Percentiles rank a stretch among this genome's conserved stretches.
Evolutionary conservation across 2,113 vertebrate genomes (phyloP).

Genomic region (Mustela lutreola): DNA sequence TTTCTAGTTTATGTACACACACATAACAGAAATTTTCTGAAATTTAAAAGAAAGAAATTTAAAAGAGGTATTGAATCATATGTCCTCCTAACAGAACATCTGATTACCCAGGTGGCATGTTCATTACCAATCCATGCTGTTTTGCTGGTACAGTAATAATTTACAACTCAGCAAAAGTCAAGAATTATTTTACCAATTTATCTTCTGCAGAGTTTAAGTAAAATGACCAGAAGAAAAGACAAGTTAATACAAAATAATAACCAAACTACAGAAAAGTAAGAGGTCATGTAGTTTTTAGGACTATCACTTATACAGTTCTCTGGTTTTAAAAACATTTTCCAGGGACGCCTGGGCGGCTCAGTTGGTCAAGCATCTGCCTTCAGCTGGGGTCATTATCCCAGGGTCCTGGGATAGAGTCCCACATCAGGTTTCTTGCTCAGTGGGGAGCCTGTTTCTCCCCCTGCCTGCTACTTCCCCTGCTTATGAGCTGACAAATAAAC

Average conservation of each 20-base stretch:
- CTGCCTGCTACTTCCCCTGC: no score
- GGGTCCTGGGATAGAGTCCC: no score
- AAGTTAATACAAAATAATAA: constrained; percentile 5
- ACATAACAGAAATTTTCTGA: no score
- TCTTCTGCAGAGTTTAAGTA: neutral
- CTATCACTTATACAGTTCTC: neutral
- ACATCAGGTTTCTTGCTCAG: no score
- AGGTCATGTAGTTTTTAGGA: neutral
- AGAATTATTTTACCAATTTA: neutral
- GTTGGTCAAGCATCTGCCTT: no score
- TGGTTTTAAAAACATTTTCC: neutral
- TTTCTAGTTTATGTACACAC: neutral
- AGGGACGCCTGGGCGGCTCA: neutral
- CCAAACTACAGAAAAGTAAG: neutral
- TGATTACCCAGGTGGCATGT: neutral
- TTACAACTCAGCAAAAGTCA: neutral
- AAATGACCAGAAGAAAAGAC: neutral
- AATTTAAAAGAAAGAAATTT: neutral
- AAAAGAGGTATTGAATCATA: neutral
- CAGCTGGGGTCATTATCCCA: no score
- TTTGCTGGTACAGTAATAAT: neutral
- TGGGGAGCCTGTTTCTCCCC: no score
- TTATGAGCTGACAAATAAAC: no score
- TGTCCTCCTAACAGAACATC: neutral
- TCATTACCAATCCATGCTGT: neutral